Evolutionary conservation across 2,113 vertebrate species (phyloP).

Genomic region (Forbesichthys papilliferus): DNA sequence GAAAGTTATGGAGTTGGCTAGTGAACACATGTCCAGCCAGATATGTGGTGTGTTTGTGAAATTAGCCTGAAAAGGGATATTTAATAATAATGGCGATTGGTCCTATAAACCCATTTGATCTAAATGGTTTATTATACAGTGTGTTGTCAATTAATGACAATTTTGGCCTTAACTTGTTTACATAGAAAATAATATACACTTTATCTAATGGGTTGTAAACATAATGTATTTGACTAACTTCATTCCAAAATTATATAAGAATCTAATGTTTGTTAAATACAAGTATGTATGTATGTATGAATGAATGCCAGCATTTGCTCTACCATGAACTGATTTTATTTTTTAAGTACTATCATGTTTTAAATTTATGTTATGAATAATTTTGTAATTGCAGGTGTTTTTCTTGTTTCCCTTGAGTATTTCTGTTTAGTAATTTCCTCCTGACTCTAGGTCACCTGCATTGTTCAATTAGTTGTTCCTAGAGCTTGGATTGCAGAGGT

Average conservation of each 20-base stretch:
- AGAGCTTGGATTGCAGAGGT: too few species aligned
- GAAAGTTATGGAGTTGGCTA: constrained; percentile 1
- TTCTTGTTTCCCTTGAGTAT: constrained; percentile 27
- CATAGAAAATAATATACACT: constrained; percentile 38
- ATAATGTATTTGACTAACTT: constrained; percentile 39
- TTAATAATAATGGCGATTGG: constrained; percentile 26
- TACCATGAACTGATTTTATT: neutral
- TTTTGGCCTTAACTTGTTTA: constrained; percentile 76
- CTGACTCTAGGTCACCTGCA: too few species aligned
- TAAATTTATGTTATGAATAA: too few species aligned
- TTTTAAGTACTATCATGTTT: too few species aligned
- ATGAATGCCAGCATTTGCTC: neutral
- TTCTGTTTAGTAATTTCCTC: neutral
- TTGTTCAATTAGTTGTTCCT: too few species aligned
- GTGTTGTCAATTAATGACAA: constrained; percentile 45
- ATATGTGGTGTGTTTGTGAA: constrained; percentile 10
- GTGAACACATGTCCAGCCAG: constrained; percentile 16
- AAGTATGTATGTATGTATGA: neutral
- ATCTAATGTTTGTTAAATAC: neutral
- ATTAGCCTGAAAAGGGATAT: constrained; percentile 51
- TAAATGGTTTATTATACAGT: constrained; percentile 42
- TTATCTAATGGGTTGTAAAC: constrained; percentile 39
- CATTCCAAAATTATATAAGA: constrained; percentile 28
- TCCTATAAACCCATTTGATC: constrained; percentile 21
- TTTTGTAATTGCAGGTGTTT: neutral